Conservation (phyloP, 2,797 vertebrate species). For the Gymnocypris eckloni region DNA sequence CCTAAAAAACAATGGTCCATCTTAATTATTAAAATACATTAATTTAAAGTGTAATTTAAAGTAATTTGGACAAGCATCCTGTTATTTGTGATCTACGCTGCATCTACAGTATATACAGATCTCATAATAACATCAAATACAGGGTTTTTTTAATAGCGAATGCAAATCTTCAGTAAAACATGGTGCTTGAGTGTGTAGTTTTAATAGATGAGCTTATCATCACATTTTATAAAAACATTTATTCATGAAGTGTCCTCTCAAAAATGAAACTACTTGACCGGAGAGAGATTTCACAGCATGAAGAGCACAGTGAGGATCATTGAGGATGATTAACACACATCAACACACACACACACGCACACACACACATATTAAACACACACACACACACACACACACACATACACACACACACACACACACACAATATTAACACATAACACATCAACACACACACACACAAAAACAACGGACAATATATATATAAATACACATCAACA, state of each 20-base stretch:
- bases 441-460: neutral
- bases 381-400: neutral
- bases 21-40: neutral
- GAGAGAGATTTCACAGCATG: constrained; percentile 17
- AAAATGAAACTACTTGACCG: constrained; percentile 27
- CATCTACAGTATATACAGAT: neutral
- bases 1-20: neutral
- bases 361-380: neutral
- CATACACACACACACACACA: neutral
- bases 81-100: neutral
- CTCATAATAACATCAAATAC: neutral
- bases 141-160: neutral
- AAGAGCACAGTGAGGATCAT: constrained; percentile 20
- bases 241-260: constrained; percentile 33
- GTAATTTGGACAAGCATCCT: too few species aligned
- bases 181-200: neutral
- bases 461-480: too few species aligned
- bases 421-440: too few species aligned
- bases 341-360: neutral
- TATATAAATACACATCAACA: neutral
- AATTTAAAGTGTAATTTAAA: too few species aligned
- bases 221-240: constrained; percentile 21
- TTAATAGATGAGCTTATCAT: constrained; percentile 11
- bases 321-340: constrained; percentile 5
- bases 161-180: neutral